Base-by-base conservation (phyloP, 2,113 vertebrate species). In the Varanus komodoensis region DNA sequence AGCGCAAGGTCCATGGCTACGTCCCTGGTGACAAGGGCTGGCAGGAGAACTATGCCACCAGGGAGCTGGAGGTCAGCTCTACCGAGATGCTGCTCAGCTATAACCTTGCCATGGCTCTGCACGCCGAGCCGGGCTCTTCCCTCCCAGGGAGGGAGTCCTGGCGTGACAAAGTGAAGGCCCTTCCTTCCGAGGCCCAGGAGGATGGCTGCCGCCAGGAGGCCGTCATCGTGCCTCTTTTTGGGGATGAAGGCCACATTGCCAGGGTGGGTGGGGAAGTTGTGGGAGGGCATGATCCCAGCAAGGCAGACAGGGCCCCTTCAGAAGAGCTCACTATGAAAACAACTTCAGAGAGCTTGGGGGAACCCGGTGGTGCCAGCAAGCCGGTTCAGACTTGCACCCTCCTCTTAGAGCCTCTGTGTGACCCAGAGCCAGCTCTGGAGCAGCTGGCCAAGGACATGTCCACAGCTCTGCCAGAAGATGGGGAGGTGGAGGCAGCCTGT, bases 1-100 rank as follows among this genome's bases (percentile, higher is more conserved):
- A 99, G 96, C 98, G 97, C 78, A 99, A 99, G 95, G 93, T 94
- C 84, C 99, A 99, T 0, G 99, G 99, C 29, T 99, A 99, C 0
- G 64, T 99, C 48, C 99, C 99, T 0, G 99, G 99, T 0, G 98
- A 99, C 94, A 98, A 98, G 92, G 97, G 94, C 5, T 99, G 99
- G 99, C 96, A 98, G 87, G 97, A 98, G 83, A 97, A 96, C 89
- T 98, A 98, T 0, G 97, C 98, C n/a, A 97, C 95, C 91, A 98
- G 97, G 92, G 98, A 99, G 90, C 95, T 96, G 88, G 98, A 98
- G 91, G 97, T 95, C 89, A 96, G 75, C 82, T 96, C 97, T 0
- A 38, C 93, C 0, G 95, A 96, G 87, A 81, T 89, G 0, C 52
- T 88, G 15, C 94, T 96, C 0, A 88, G 94, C 82, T 98, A 92